Base-by-base conservation (phyloP, 2,113 vertebrate genomes). In the Sitta europaea region DNA sequence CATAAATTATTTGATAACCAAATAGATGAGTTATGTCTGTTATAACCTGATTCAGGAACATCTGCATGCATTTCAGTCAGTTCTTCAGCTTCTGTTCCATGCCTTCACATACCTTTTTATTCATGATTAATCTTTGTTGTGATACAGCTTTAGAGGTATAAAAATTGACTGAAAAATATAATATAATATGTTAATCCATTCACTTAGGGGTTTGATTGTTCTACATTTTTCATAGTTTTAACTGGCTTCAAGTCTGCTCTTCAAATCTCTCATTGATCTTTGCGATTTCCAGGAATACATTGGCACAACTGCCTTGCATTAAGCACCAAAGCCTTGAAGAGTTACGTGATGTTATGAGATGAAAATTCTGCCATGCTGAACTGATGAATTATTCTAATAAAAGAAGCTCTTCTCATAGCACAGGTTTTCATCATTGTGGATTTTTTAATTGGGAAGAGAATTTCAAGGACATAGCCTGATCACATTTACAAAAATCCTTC, bases 361-460 rank as follows among this genome's bases (percentile, higher is more conserved):
- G 25, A 92, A 94, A 96, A 90, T 83, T 94, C 67, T 3, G 22
- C 62, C 35, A 51, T 76, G 57, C 42, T 88, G 54, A 77, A 79
- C 22, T 28, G 77, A 96, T 90, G 65, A 82, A 62, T 95, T 91
- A 61, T 75, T 94, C 81, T 95, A 93, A 94, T 88, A 92, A 90
- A 87, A 92, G 53, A 91, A 79, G 11, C 10, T 92, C 70, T 83
- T 90, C 71, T 94, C 87, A 89, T 38, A 70, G 42, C 23, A 47
- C 45, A 51, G 22, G 54, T 84, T 95, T 72, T 74, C 15, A 80
- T 28, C 9, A 57, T 35, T 62, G 47, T 61, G 22, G 21, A 81
- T 87, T 91, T 23, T 92, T 94, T 82, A 67, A 90, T 3, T 85
- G 16, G 22, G 17, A 85, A 76, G 53, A 50, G 16, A 76, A 91